Base-by-base conservation (phyloP, 2,113 vertebrate species). In the Spilogale gracilis region DNA sequence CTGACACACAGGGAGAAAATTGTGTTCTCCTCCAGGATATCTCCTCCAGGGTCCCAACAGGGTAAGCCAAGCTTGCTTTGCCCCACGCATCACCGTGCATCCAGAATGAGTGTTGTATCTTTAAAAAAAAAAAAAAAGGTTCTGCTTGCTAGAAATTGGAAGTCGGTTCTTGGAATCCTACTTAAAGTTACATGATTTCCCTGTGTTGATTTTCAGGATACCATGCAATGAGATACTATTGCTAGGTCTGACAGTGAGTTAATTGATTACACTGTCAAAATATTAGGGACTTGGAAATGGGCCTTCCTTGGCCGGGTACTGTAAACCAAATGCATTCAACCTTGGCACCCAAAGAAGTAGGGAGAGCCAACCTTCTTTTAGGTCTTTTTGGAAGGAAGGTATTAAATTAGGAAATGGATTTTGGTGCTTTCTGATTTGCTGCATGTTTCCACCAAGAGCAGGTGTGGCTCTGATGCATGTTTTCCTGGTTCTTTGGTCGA, bases 231-330 rank as follows among this genome's bases (percentile, higher is more conserved):
- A 93, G 98, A 97, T 90, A 86, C 65, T 95, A 71, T 79, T 96
- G 96, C 92, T 90, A 94, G 95, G 69, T 88, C 52, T 91, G 90
- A 71, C 54, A 80, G 84, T 83, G 80, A 69, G 91, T 94, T 13
- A 91, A 97, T 63, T 92, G 97, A 94, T 71, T 38, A 56, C 14
- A 54, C 92, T 98, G 90, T 97, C 86, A 97, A 96, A 98, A 97
- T 88, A 76, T 48, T 94, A 32, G 21, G 94, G 27, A 89, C 65
- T 83, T 97, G 79, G 97, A 82, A 97, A 84, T 38, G 93, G 63
- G 43, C 96, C 97, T 96, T 93, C 96, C 97, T 96, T 92, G 38
- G 97, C 89, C 58, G 17, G 79, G 12, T 95, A 56, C 54, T 95
- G 54, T 93, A 89, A 91, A 10, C 30, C 97, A 76, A 95, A 56